Evolutionary conservation across 92 coral and sea anemone genomes (phyloP), one percentile per base, ranked within the genome.

Genomic region (Galaxea fascicularis): DNA sequence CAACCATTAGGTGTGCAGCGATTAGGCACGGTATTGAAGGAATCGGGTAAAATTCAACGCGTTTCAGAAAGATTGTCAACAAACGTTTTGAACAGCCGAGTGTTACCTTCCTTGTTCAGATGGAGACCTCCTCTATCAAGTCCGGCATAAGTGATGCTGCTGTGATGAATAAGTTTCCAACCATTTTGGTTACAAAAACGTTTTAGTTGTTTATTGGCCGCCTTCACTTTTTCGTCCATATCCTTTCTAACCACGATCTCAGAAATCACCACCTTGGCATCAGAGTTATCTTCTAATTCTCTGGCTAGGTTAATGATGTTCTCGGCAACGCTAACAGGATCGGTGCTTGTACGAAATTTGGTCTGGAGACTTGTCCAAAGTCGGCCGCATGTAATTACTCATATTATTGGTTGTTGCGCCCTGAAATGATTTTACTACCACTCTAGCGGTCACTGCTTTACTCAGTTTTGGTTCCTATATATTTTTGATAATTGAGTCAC

Each of bases 131-230:
- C 44, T 29, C 45, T 66, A n/a, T 30, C 28, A 13, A 66, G 44
- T 27, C 72, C 72, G 17, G 22, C 12, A 27, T 18, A 27, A 66
- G 44, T 66, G 44, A 66, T 66, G 72, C 26, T 66, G 8, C 18
- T 16, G 26, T 66, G n/a, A 30, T 30, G 41, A 28, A 66, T 66
- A 7, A 66, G 39, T 66, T 29, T 66, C 47, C 72, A 66, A 30
- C 45, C 45, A 27, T 66, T 66, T 29, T 66, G 72, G 20, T 66
- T 66, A 30, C 72, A 27, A 66, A 66, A 66, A 26, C 26, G 39
- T 29, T 66, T 66, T 66, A 30, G 41, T 14, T 66, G 17, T 29
- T 60, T 60, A 24, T 20, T 60, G 66, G 26, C 66, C 4, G 54
- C 54, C 54, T 49, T 49, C 54, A 49, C 10, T 49, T 49, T 49